Percentiles rank a stretch among this genome's conserved stretches.
Evolutionary conservation across 2,888 invertebrate genomes (phyloP).

Genomic region (Ophonus ardosiacus): DNA sequence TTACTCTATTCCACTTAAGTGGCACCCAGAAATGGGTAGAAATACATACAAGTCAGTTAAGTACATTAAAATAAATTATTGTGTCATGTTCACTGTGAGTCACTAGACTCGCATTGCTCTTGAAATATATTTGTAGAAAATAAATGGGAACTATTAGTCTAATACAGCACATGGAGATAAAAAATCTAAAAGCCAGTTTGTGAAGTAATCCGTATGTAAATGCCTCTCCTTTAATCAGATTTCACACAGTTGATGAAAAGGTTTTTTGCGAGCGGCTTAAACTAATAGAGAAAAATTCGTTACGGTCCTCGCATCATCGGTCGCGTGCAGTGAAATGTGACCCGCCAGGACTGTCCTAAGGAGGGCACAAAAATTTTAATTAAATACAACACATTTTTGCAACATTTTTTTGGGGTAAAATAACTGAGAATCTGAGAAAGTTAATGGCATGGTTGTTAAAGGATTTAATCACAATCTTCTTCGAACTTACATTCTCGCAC

Average conservation of each 20-base stretch:
- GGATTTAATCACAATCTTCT: no score
- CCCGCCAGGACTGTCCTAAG: background rate
- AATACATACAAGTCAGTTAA: no score
- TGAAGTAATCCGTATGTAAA: constrained; percentile 39
- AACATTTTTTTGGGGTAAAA: background rate
- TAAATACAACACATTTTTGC: background rate
- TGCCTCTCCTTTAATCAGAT: constrained; percentile 31
- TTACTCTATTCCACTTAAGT: no score
- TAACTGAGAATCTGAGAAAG: background rate
- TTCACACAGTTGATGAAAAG: constrained; percentile 46
- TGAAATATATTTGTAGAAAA: background rate
- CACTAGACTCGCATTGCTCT: background rate
- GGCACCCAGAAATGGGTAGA: no score
- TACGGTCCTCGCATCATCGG: constrained; percentile 29
- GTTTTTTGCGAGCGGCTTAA: constrained; percentile 45
- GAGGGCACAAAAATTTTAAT: background rate
- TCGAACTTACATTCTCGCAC: no score
- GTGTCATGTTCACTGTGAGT: no score
- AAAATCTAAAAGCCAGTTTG: constrained; percentile 9
- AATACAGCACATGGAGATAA: constrained; percentile 8
- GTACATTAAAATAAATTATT: no score
- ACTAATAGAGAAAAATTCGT: constrained; percentile 48
- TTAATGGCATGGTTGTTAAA: no score
- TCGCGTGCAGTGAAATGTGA: constrained; percentile 46
- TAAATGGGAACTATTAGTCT: constrained; percentile 6